phyloP scores from a whole-genome alignment of 2,797 vertebrate genomes.

The Alectoris magna region DNA sequence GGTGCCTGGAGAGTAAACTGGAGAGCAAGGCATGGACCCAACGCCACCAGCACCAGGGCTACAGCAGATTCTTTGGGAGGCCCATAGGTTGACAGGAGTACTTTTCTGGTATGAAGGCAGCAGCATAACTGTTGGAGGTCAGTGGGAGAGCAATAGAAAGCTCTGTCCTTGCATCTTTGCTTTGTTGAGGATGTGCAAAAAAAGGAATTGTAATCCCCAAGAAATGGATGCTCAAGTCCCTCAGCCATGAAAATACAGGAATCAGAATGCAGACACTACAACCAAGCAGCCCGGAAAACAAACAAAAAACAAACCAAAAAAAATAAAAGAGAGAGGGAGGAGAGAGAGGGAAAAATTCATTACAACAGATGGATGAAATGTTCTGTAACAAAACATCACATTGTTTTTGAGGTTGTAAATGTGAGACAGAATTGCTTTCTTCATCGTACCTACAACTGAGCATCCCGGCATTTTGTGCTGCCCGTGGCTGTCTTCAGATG shows the following conservation, averaged over 20 bases:
- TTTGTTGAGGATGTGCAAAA: too few relatives aligned
- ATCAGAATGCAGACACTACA: not conserved
- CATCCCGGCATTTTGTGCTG: not conserved
- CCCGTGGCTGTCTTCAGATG: not conserved
- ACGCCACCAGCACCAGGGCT: not conserved
- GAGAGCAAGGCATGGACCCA: not conserved
- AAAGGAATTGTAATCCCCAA: not conserved
- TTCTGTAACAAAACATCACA: not conserved
- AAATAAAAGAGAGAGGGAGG: not conserved
- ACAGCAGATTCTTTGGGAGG: not conserved
- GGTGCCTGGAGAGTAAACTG: not conserved
- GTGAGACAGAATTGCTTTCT: not conserved
- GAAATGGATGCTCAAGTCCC: not conserved
- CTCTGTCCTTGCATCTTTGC: not conserved
- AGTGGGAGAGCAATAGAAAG: not conserved
- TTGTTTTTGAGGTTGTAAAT: not conserved
- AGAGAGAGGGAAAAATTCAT: not conserved
- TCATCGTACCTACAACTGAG: not conserved
- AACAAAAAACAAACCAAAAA: not conserved
- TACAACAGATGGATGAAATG: not conserved
- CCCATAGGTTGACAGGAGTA: too few relatives aligned
- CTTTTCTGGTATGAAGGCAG: not conserved
- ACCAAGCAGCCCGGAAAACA: not conserved
- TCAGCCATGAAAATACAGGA: not conserved
- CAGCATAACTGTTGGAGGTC: not conserved